phyloP scores from a whole-genome alignment of 2,888 invertebrate genomes.

The Lottia scabra region DNA sequence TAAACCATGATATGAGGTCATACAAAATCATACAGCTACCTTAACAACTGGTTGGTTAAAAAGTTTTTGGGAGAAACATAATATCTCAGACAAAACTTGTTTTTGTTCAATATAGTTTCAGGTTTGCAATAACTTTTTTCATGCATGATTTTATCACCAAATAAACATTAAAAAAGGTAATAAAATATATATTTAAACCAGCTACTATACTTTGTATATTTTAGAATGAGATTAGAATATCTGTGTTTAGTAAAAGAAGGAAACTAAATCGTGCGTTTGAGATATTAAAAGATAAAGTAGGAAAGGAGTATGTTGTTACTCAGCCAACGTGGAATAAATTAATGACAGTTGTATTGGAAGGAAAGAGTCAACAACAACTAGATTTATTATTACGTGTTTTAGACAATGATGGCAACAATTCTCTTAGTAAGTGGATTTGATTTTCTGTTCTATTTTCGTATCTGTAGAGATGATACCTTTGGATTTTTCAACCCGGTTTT shows the following conservation, averaged over 20 bases:
- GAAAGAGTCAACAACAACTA: slow-evolving; percentile 52
- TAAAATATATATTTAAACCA: background rate
- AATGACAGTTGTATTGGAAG: slow-evolving; percentile 59
- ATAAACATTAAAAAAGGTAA: background rate
- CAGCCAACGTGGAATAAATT: slow-evolving; percentile 63
- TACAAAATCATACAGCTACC: no score
- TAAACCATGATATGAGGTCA: no score
- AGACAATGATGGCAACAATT: slow-evolving; percentile 62
- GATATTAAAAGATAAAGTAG: slow-evolving; percentile 54
- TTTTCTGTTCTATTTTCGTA: background rate
- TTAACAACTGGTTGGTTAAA: no score
- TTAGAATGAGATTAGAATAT: slow-evolving; percentile 61
- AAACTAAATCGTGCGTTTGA: slow-evolving; percentile 68
- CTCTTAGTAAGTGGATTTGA: slow-evolving; percentile 39
- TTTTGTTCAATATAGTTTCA: no score
- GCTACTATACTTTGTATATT: slow-evolving; percentile 6
- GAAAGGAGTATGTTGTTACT: slow-evolving; percentile 51
- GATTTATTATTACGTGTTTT: slow-evolving; percentile 69
- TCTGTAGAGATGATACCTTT: background rate
- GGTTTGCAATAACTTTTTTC: no score
- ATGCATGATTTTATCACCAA: background rate
- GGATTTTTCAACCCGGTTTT: no score
- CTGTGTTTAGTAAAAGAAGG: slow-evolving; percentile 65
- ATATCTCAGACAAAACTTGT: no score
- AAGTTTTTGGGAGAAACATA: no score